Evolutionary conservation across 64 coral and sea anemone genomes (phyloP), one percentile per base, ranked within the genome.

Genomic region (Montipora capricornis): DNA sequence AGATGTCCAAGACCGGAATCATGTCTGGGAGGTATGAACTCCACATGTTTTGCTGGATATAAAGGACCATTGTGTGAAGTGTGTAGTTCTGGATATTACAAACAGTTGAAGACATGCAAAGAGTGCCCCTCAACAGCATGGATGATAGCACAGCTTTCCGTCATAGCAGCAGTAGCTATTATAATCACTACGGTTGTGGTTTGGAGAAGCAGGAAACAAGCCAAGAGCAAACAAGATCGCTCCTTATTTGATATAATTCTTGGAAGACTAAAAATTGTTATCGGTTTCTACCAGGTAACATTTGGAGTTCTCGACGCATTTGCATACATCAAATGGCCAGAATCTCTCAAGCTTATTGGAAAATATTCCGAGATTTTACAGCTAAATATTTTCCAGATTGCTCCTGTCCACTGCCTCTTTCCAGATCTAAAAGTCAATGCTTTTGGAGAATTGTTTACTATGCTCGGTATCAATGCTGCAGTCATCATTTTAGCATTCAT

Each of bases 221-320:
- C 1, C 58, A 26, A 89, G 10, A 6, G 8, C 11, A 12, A 49
- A 26, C 16, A 89, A 89, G 48, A 48, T 51, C 45, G 76, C 70
- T 1, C 70, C 8, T 8, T 74, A n/a, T 0, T 22, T 24, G 87
- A 89, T 9, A 75, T 69, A 10, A 75, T 89, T 22, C 64, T 89
- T 44, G 74, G 68, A 20, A 89, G 46, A 75, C 69, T 89, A 11
- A 89, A 89, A 49, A 89, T 89, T 44, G 87, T 89, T 2, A 89
- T 89, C 44, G 87, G 87, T 49, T 89, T 89, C 53, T 75, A 76
- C 50, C 87, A 89, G 44, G 87, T 89, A 17, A 77, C 73, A 3
- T 73, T 51, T 37, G 87, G 87, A 6, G 22, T 59, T n/a, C 53
- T 89, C 20, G 70, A 89, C 20, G 87, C 87, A 20, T 89, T 89